Evolutionary conservation across 2,888 invertebrate genomes (phyloP).

Genomic region (Mechanitis mazaeus): DNA sequence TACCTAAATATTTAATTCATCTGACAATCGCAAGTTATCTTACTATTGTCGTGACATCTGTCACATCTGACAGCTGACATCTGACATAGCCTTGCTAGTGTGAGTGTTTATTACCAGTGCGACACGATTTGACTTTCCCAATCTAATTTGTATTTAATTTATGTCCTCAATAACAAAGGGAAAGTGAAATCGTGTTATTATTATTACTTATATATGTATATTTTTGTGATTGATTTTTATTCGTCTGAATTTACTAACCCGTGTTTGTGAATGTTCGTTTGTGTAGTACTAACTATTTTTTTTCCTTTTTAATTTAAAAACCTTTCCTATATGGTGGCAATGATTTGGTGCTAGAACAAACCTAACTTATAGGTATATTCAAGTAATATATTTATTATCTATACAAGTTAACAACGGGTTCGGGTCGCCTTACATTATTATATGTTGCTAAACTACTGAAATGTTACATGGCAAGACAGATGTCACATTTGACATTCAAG

Average conservation of each 20-base stretch:
- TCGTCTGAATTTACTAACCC: slow-evolving; percentile 27
- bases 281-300: slow-evolving; percentile 59
- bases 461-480: slow-evolving; percentile 54
- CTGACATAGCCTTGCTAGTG: slow-evolving; percentile 19
- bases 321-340: slow-evolving; percentile 44
- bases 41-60: slow-evolving; percentile 16
- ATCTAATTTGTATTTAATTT: slow-evolving; percentile 12
- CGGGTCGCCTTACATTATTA: slow-evolving; percentile 39
- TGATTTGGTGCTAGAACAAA: slow-evolving; percentile 63
- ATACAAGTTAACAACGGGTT: slow-evolving; percentile 49
- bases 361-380: slow-evolving; percentile 40
- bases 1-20: slow-evolving; percentile 33
- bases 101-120: slow-evolving; percentile 22
- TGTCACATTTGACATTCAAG: slow-evolving; percentile 58
- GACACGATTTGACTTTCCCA: slow-evolving; percentile 22
- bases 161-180: slow-evolving; percentile 11
- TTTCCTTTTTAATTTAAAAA: slow-evolving; percentile 39
- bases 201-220: slow-evolving; percentile 25
- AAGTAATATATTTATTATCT: slow-evolving; percentile 36
- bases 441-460: slow-evolving; percentile 43
- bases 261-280: slow-evolving; percentile 29
- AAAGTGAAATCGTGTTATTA: slow-evolving; percentile 23
- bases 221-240: slow-evolving; percentile 22
- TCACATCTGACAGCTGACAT: slow-evolving; percentile 24
- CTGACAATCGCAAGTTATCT: slow-evolving; percentile 54